These are phyloP conservation scores for Dicrurus megarhynchus DNA, from an alignment of 2,113 vertebrate genomes.

Conservation along the genomic window DNA sequence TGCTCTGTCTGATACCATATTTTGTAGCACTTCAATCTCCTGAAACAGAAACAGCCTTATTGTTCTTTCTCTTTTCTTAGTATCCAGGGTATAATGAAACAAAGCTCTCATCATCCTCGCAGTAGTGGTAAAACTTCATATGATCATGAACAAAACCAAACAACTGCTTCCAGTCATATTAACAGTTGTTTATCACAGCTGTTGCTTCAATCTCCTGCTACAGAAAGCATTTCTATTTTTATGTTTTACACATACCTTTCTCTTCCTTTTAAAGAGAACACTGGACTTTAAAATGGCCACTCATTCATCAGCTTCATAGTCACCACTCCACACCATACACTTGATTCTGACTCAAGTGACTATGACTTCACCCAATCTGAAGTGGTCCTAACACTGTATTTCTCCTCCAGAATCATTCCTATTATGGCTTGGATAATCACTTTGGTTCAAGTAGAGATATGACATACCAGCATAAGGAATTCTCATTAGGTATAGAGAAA, in stretches of 20 bases:
- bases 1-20: background rate
- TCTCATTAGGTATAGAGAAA: background rate
- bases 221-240: constrained; percentile 6
- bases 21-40: background rate
- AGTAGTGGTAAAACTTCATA: background rate
- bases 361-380: constrained; percentile 12
- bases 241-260: background rate
- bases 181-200: background rate
- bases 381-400: background rate
- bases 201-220: background rate
- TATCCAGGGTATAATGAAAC: background rate
- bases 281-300: background rate
- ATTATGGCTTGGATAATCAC: background rate
- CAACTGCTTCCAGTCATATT: background rate
- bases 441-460: background rate
- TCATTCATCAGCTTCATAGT: background rate
- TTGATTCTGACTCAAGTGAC: constrained; percentile 18
- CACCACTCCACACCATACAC: background rate
- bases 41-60: background rate
- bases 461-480: constrained; percentile 15
- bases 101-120: background rate
- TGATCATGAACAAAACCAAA: background rate
- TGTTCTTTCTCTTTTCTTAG: background rate
- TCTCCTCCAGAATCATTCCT: background rate
- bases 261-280: background rate